These are phyloP conservation scores for Otolemur crassicaudatus DNA, from an alignment of 2,797 vertebrate genomes.

Conservation along the genomic window DNA sequence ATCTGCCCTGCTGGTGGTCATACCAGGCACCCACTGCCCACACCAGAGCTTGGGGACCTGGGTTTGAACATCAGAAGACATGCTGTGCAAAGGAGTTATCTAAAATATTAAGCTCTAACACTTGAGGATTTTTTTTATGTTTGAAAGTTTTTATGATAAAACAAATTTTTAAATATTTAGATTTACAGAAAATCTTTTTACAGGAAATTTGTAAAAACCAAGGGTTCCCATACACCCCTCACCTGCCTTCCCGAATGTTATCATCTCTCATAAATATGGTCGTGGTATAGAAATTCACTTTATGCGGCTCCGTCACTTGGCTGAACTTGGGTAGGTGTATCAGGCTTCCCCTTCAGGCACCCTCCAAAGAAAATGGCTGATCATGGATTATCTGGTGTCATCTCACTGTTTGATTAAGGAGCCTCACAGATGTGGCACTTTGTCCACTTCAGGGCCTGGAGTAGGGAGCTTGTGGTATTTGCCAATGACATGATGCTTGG, in stretches of 20 bases:
- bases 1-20: neutral
- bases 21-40: neutral
- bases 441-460: neutral
- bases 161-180: neutral
- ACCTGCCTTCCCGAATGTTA: accelerated
- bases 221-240: neutral
- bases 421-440: neutral
- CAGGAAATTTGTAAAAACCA: neutral
- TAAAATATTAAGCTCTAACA: neutral
- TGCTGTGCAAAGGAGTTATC: neutral
- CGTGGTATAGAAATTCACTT: neutral
- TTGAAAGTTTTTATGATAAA: neutral
- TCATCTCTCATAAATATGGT: neutral
- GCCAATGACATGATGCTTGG: neutral
- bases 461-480: neutral
- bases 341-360: neutral
- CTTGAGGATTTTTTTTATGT: neutral
- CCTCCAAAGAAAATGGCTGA: neutral
- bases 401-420: neutral
- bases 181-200: neutral
- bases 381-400: neutral
- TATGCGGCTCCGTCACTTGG: neutral
- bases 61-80: neutral
- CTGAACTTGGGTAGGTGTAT: neutral
- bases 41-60: neutral